A percentile compares a stretch with the other conserved stretches of the same genome.
These are phyloP conservation scores for Spodoptera picta DNA, from an alignment of 2,888 invertebrate species.

Conservation along the genomic window DNA sequence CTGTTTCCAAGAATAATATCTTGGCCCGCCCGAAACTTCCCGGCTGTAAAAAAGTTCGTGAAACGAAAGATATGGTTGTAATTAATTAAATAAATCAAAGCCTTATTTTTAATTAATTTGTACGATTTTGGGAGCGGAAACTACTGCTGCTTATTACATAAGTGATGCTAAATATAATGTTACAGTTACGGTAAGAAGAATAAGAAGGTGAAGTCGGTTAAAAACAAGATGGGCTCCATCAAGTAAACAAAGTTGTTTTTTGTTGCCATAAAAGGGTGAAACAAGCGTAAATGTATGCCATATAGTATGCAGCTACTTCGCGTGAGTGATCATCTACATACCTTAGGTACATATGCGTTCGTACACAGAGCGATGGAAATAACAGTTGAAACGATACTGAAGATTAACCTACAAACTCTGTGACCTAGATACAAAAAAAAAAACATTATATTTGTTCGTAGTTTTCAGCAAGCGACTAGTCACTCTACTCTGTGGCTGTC, in stretches of 20 bases:
- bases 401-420: constrained; percentile 35
- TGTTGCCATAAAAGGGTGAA: constrained; percentile 26
- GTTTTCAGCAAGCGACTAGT: constrained; percentile 17
- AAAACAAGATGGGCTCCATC: constrained; percentile 32
- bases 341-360: not conserved
- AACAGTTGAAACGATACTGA: constrained; percentile 18
- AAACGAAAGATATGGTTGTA: constrained; percentile 60
- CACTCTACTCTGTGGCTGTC: constrained; percentile 3
- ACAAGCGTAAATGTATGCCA: constrained; percentile 23
- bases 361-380: constrained; percentile 8
- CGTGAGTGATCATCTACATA: constrained; percentile 20
- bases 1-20: constrained; percentile 66
- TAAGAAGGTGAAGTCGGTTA: too few relatives aligned
- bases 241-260: constrained; percentile 35
- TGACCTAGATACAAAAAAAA: constrained; percentile 36
- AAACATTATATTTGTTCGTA: constrained; percentile 13
- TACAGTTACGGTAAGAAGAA: constrained; percentile 29
- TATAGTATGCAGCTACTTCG: constrained; percentile 23
- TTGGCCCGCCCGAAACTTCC: constrained; percentile 60
- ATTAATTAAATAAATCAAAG: constrained; percentile 63
- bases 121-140: constrained; percentile 18
- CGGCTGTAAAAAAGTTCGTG: constrained; percentile 58
- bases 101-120: constrained; percentile 49
- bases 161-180: constrained; percentile 15
- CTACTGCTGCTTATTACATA: constrained; percentile 23